Percentiles rank a stretch among this genome's conserved stretches.
These are phyloP conservation scores for Melanostoma mellinum DNA, from an alignment of 2,888 invertebrate genomes.

Conservation along the genomic window DNA sequence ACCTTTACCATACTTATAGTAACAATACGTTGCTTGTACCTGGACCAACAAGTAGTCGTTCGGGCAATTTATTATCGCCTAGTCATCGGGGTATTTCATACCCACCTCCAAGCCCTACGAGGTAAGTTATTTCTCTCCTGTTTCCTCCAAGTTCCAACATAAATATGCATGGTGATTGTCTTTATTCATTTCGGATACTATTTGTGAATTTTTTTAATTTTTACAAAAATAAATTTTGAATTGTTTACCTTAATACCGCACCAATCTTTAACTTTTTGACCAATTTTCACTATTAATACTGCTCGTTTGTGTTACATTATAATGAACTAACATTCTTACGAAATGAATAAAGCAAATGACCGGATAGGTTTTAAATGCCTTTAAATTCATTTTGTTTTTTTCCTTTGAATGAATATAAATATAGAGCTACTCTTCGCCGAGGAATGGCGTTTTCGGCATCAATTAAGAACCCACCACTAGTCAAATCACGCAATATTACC, in stretches of 20 bases:
- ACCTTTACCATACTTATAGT: slow-evolving; percentile 82
- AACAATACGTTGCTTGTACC: slow-evolving; percentile 85
- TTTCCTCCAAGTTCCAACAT: not conserved
- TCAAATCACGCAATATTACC: slow-evolving; percentile 90
- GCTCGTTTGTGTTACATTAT: slow-evolving; percentile 9
- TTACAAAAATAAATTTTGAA: not conserved
- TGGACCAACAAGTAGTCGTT: slow-evolving; percentile 81
- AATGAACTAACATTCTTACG: slow-evolving; percentile 20
- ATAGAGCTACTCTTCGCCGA: slow-evolving; percentile 85
- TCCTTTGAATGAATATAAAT: not conserved
- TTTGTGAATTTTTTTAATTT: slow-evolving; percentile 25
- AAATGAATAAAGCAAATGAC: slow-evolving; percentile 65
- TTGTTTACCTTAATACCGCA: not conserved
- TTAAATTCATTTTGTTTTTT: slow-evolving; percentile 20
- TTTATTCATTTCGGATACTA: slow-evolving; percentile 63
- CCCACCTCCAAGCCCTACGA: slow-evolving; percentile 90
- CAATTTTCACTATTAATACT: slow-evolving; percentile 20
- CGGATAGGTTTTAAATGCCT: not conserved
- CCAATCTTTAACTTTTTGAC: not conserved
- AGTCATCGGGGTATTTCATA: slow-evolving; percentile 90
- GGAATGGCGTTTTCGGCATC: slow-evolving; percentile 88
- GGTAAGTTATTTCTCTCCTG: slow-evolving; percentile 77
- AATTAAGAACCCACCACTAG: slow-evolving; percentile 90
- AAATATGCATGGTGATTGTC: slow-evolving; percentile 58
- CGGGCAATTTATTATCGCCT: slow-evolving; percentile 83